These are phyloP conservation scores for Semibalanus balanoides DNA, from an alignment of 1,140 invertebrate genomes.

Conservation along the genomic window DNA sequence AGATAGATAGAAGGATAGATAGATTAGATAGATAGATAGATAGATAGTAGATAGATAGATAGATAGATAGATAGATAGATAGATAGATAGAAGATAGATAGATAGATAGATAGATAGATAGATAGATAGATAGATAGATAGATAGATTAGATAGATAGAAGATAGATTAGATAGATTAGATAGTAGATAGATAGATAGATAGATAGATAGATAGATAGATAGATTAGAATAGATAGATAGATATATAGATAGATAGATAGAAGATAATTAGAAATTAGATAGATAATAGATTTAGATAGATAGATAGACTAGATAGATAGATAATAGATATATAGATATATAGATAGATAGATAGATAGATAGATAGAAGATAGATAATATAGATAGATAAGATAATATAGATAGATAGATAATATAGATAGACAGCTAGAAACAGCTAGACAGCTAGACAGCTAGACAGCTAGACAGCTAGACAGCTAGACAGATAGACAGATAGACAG, in stretches of 20 bases:
- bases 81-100: no score
- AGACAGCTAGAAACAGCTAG: not conserved
- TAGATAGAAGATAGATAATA: not conserved
- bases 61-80: constrained; percentile 1
- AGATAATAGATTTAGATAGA: not conserved
- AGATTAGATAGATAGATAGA: constrained; percentile 1
- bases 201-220: constrained; percentile 1
- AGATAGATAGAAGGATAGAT: not conserved
- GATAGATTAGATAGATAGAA: not conserved
- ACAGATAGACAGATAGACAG: no score
- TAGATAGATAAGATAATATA: not conserved
- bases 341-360: constrained; percentile 1
- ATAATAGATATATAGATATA: no score
- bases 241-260: no score
- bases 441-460: no score
- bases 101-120: constrained; percentile 1
- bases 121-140: constrained; percentile 1
- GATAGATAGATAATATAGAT: not conserved
- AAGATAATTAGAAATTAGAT: not conserved
- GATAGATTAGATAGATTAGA: not conserved
- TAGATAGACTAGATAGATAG: no score
- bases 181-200: no score
- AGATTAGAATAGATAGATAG: no score
- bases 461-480: no score
- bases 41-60: constrained; percentile 2